Base-by-base conservation (phyloP, 2,888 invertebrate species). In the Plagodis pulveraria region DNA sequence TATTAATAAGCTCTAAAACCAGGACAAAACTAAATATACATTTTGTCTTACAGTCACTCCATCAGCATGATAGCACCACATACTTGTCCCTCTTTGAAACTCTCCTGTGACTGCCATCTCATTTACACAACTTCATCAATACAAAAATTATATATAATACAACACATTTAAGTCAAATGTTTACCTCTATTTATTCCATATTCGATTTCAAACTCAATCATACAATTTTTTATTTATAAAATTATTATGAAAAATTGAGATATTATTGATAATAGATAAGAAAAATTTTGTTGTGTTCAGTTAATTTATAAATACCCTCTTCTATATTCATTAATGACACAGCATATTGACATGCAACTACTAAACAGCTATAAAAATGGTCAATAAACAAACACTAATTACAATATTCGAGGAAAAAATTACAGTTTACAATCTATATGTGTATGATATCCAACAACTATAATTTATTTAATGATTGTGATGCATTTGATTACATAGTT, bases 1-100 rank as follows among this genome's bases (percentile, higher is more conserved):
- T 87, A 91, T 91, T 91, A 91, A 86, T 90, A 91, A 92, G 91
- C 91, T 92, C 91, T 91, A 91, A 88, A 89, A 89, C 84, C 81
- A 87, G 86, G 88, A 89, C 86, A 86, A 89, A 89, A 90, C 81
- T 78, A 89, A 88, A 86, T 84, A 86, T 78, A 85, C 77, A 83
- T 86, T 88, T 81, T 82, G 81, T 86, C 83, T 82, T 77, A 79
- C 64, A 86, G 87, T 85, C 90, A 87, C 81, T 59, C 73, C 74
- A 79, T 79, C 86, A 83, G 79, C 82, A 78, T 80, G 86, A 81
- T 91, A 91, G 91, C 91, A 91, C 91, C 91, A 90, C 88, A 72
- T 74, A 81, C 76, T 78, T 82, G 84, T 63, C 71, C 65, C 66
- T 63, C 51, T 61, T 62, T 58, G 64, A 11, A 52, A 22, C 44